Conservation (phyloP, 2,888 invertebrate genomes). For the Diaperis boleti region DNA sequence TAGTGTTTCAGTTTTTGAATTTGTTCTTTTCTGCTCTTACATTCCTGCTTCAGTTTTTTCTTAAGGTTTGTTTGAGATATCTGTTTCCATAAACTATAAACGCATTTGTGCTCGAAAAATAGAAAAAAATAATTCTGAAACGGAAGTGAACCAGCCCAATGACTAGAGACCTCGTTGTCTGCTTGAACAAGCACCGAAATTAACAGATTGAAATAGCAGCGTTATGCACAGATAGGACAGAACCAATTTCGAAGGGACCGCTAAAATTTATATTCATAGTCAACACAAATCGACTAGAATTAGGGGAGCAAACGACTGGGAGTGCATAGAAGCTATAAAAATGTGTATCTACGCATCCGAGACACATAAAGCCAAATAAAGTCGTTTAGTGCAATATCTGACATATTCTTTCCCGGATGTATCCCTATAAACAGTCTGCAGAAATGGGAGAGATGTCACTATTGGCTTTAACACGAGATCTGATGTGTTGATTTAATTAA, state of each 20-base stretch:
- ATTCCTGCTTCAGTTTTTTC: too few relatives aligned
- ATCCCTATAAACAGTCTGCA: conserved; percentile 44
- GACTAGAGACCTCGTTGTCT: too few relatives aligned
- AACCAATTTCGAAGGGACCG: conserved; percentile 18
- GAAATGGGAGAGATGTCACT: conserved; percentile 47
- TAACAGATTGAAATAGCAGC: not conserved
- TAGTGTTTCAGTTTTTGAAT: too few relatives aligned
- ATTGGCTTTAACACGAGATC: too few relatives aligned
- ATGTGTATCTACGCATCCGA: conserved; percentile 48
- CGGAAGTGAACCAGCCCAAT: too few relatives aligned
- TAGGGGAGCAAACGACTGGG: conserved; percentile 28
- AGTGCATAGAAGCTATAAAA: conserved; percentile 43
- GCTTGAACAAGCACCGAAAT: too few relatives aligned
- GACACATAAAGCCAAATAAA: conserved; percentile 51
- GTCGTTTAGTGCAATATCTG: conserved; percentile 47
- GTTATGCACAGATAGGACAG: not conserved
- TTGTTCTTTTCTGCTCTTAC: too few relatives aligned
- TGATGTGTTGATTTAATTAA: too few relatives aligned
- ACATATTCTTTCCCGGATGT: conserved; percentile 45
- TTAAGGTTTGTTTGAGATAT: too few relatives aligned
- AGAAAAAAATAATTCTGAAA: too few relatives aligned
- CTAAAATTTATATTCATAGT: conserved; percentile 39
- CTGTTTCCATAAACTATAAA: too few relatives aligned
- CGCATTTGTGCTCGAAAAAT: too few relatives aligned
- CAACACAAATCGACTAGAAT: conserved; percentile 38